These are phyloP conservation scores for Hylaeus anthracinus DNA, from an alignment of 1,140 invertebrate genomes.

Conservation along the genomic window DNA sequence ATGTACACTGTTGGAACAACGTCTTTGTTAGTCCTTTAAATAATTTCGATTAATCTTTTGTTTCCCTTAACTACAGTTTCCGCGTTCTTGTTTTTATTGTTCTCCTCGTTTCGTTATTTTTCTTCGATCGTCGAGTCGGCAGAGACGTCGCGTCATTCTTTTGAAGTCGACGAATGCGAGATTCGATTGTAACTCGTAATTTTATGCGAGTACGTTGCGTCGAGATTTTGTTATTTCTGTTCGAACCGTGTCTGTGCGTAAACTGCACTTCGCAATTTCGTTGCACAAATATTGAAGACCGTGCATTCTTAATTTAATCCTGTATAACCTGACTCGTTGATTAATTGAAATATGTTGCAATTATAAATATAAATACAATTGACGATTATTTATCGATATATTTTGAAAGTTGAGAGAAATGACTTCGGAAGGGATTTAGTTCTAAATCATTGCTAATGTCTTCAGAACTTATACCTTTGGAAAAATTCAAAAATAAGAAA, in stretches of 20 bases:
- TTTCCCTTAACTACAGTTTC: neutral
- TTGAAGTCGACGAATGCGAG: slow-evolving; percentile 1
- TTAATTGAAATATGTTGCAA: neutral
- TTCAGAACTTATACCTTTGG: no score
- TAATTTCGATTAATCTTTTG: neutral
- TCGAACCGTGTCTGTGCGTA: neutral
- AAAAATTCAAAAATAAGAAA: no score
- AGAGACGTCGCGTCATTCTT: neutral
- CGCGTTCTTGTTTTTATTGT: slow-evolving; percentile 1
- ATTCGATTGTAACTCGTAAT: neutral
- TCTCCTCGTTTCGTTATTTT: neutral
- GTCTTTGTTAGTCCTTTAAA: neutral
- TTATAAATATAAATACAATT: neutral
- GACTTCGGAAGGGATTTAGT: no score
- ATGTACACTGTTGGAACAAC: slow-evolving; percentile 20
- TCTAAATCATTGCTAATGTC: no score
- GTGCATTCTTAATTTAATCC: neutral
- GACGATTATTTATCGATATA: no score
- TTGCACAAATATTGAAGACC: neutral
- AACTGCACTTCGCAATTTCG: neutral
- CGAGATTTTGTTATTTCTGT: neutral
- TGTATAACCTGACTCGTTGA: neutral
- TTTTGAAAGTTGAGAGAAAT: no score
- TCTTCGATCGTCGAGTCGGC: slow-evolving; percentile 9
- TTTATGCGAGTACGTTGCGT: neutral